These are phyloP conservation scores for Catharus ustulatus DNA, from an alignment of 2,797 vertebrate genomes.

Conservation along the genomic window DNA sequence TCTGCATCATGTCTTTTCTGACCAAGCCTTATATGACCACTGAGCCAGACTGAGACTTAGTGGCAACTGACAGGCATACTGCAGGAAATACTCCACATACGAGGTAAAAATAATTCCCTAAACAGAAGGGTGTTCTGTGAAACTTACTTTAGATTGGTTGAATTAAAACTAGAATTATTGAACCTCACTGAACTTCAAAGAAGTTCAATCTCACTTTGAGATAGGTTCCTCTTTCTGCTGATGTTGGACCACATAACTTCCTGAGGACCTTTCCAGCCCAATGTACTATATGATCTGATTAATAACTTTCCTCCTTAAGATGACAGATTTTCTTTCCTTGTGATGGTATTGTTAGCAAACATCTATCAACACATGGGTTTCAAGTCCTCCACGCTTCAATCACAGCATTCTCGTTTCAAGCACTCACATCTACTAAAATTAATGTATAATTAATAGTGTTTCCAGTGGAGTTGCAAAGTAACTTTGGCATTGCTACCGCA, in stretches of 20 bases:
- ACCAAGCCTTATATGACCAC: fast-evolving
- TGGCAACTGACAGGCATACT: not conserved
- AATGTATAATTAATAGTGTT: not conserved
- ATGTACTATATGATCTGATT: not conserved
- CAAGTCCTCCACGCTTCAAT: not conserved
- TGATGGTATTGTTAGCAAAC: not conserved
- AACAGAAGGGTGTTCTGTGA: not conserved
- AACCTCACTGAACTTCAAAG: not conserved
- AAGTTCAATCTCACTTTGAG: not conserved
- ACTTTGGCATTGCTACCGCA: not conserved
- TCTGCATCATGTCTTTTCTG: not conserved
- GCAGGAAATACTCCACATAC: fast-evolving
- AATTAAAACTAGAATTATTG: not conserved
- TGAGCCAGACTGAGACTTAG: not conserved
- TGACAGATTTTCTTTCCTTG: not conserved
- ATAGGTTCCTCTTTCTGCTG: not conserved
- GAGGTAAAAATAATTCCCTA: not conserved
- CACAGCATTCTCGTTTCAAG: not conserved
- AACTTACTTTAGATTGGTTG: not conserved
- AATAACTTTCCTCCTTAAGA: not conserved
- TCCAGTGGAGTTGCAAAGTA: not conserved
- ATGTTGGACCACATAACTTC: not conserved
- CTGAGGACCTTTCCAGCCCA: not conserved
- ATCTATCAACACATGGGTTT: not conserved
- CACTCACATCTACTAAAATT: not conserved